phyloP scores from a whole-genome alignment of 2,888 invertebrate species.

The Sinopyrophorus schimmeli region DNA sequence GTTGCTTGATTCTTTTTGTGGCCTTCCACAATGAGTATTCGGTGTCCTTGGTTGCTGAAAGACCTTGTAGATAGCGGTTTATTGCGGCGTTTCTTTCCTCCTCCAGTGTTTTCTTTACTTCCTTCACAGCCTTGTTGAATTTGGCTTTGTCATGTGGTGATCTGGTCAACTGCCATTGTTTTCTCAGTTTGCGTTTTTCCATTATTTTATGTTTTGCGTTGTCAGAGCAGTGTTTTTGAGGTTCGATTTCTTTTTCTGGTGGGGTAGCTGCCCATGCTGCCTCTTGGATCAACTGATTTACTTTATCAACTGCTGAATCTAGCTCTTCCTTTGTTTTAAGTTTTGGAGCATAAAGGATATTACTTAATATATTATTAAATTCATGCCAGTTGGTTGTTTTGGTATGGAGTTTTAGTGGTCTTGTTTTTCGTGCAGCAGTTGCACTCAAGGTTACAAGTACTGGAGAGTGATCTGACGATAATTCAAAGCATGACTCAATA shows the following conservation, averaged over 20 bases:
- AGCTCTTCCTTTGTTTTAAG: conserved; percentile 5
- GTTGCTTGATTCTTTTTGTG: not conserved
- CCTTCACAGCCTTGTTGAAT: conserved; percentile 27
- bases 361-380: no score
- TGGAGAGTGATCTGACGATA: conserved; percentile 37
- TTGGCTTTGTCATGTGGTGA: conserved; percentile 28
- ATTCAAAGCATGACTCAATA: conserved; percentile 26
- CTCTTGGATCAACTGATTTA: conserved; percentile 7
- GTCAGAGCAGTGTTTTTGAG: conserved; percentile 8
- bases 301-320: conserved; percentile 5
- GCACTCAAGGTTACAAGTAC: no score
- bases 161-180: conserved; percentile 10
- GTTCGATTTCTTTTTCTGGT: conserved; percentile 2
- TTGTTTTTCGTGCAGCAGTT: conserved; percentile 9
- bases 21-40: conserved; percentile 11
- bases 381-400: no score
- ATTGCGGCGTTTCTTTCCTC: conserved; percentile 16
- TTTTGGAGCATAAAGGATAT: no score
- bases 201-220: no score
- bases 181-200: no score
- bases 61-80: conserved; percentile 53
- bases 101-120: conserved; percentile 24
- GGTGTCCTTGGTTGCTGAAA: conserved; percentile 2
- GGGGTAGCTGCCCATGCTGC: conserved; percentile 10
- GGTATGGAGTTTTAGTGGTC: conserved; percentile 22